Base-by-base conservation (phyloP, 1,140 invertebrate species). In the Pseudachorutes palmiensis region DNA sequence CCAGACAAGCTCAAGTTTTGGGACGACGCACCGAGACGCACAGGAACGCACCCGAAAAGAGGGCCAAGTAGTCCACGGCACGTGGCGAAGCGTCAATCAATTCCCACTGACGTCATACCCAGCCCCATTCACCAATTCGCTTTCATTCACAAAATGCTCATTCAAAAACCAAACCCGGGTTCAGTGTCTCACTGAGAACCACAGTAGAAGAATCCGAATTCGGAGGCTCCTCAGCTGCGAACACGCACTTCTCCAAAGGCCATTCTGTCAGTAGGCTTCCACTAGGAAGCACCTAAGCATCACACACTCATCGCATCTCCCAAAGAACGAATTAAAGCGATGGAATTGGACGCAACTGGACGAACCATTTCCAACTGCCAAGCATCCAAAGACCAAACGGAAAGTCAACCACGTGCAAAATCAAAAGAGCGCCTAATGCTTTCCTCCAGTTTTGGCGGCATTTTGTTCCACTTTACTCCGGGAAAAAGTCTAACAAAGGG, bases 91-190 rank as follows among this genome's bases (percentile, higher is more conserved):
- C 69, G 72, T 73, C 72, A 73, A 73, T 73, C 72, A 73, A 73
- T 73, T 73, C 67, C 67, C 63, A 65, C 68, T 74, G 70, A 74
- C 72, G 72, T 74, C 72, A 74, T 69, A 65, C 65, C 66, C 72
- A 74, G 72, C 72, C 70, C 68, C 72, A 74, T 74, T 74, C 72
- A 74, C 72, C 51, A 61, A 74, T 74, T 74, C 70, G 69, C 57
- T 69, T 74, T 69, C 72, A 74, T 74, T 74, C 69, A 74, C 72
- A 74, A 74, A 72, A 74, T 74, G 62, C 70, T 64, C 72, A 71
- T 71, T 74, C 70, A 71, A 74, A 72, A 71, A 28, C 63, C 12
- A 48, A 51, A 74, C 69, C 69, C 72, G 72, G 72, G 72, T 73
- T 71, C 72, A 73, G 72, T 73, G 68, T 55, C 62, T 62, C 58